Evolutionary conservation across 2,888 invertebrate species (phyloP).

Genomic region (Craniophora ligustri): DNA sequence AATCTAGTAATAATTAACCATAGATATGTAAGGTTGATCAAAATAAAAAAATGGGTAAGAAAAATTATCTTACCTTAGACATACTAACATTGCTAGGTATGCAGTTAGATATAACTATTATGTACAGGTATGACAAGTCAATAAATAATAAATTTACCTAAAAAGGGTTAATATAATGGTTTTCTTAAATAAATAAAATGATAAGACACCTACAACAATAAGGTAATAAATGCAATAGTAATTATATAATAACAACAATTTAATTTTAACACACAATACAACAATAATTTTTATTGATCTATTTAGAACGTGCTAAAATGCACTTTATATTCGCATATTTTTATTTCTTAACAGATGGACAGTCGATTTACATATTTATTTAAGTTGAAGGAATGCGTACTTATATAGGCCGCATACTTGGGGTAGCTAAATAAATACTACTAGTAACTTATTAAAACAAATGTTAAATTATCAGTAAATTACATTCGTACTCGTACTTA

Average conservation of each 20-base stretch:
- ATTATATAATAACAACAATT: conserved; percentile 65
- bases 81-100: conserved; percentile 45
- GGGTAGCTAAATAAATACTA: not conserved
- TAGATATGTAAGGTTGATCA: conserved; percentile 75
- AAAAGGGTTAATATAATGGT: conserved; percentile 19
- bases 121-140: conserved; percentile 20
- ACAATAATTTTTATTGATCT: conserved; percentile 64
- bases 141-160: conserved; percentile 45
- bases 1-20: conserved; percentile 74
- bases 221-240: conserved; percentile 44
- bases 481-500: no score
- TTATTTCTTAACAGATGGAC: conserved; percentile 33
- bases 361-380: conserved; percentile 11
- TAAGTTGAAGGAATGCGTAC: conserved; percentile 14
- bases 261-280: conserved; percentile 73
- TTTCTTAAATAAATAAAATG: conserved; percentile 40
- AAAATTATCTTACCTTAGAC: conserved; percentile 35
- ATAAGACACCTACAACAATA: conserved; percentile 58
- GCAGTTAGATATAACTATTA: conserved; percentile 40
- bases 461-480: no score
- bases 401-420: conserved; percentile 39
- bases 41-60: conserved; percentile 49
- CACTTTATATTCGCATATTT: conserved; percentile 50
- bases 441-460: no score
- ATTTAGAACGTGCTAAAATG: conserved; percentile 53